A percentile compares a stretch with the other conserved stretches of the same genome.
These are phyloP conservation scores for Tilapia sparmanii DNA, from an alignment of 2,113 vertebrate species.

Conservation along the genomic window DNA sequence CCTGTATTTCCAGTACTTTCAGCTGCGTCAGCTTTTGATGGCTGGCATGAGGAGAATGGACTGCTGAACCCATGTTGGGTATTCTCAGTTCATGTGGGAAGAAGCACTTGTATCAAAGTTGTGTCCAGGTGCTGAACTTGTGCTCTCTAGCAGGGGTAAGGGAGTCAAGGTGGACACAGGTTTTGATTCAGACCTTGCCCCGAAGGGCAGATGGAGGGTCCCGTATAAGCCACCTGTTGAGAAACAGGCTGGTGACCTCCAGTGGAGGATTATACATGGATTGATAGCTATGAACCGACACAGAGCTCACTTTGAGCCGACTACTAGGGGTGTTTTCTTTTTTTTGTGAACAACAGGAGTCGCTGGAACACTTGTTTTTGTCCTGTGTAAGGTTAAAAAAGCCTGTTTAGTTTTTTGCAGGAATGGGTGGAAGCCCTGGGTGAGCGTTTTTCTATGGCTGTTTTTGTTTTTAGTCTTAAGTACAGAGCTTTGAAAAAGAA, in stretches of 20 bases:
- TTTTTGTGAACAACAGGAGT: neutral
- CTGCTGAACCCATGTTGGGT: neutral
- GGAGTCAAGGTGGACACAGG: fast-evolving
- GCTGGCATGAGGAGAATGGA: fast-evolving
- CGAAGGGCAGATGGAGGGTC: neutral
- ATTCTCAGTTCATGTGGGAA: neutral
- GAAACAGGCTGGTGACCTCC: neutral
- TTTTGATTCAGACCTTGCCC: neutral
- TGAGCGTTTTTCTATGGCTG: neutral
- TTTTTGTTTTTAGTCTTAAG: neutral
- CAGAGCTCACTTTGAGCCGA: neutral
- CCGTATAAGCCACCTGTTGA: neutral
- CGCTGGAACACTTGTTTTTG: neutral
- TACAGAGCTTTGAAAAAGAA: neutral
- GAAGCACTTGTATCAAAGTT: neutral
- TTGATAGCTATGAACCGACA: neutral
- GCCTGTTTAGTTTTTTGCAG: neutral
- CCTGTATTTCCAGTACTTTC: neutral
- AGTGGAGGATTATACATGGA: neutral
- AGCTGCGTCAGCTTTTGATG: neutral
- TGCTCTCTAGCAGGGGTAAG: neutral
- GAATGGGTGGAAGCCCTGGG: neutral
- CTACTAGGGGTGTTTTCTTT: neutral
- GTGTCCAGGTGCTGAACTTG: neutral
- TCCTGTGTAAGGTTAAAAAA: fast-evolving